phyloP scores from a whole-genome alignment of 2,888 invertebrate species.

The Rhodophaea formosa region DNA sequence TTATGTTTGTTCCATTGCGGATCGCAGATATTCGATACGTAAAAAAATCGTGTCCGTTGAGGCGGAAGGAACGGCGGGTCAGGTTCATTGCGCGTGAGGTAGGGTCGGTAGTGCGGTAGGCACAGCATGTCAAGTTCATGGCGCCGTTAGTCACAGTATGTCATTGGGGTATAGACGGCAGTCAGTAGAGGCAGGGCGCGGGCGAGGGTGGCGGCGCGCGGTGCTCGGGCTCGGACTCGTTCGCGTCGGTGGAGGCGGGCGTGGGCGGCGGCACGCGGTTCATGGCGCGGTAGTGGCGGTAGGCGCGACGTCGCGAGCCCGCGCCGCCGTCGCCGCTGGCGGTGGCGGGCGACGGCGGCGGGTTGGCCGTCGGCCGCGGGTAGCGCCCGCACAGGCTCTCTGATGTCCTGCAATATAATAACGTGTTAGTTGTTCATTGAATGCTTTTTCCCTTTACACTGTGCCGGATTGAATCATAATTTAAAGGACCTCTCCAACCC shows the following conservation, averaged over 20 bases:
- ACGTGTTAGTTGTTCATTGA: too few species aligned
- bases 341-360: slow-evolving; percentile 94
- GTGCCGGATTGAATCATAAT: too few species aligned
- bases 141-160: not conserved
- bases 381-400: slow-evolving; percentile 85
- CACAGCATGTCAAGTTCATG: too few species aligned
- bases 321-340: slow-evolving; percentile 83
- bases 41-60: too few species aligned
- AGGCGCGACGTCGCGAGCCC: slow-evolving; percentile 86
- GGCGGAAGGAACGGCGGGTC: too few species aligned
- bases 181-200: slow-evolving; percentile 68
- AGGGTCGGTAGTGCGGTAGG: too few species aligned
- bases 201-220: slow-evolving; percentile 94
- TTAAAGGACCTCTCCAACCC: too few species aligned
- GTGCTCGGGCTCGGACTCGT: slow-evolving; percentile 90
- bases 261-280: slow-evolving; percentile 97
- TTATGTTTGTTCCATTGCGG: too few species aligned
- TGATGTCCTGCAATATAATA: slow-evolving; percentile 76
- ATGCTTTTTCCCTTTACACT: too few species aligned
- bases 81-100: too few species aligned
- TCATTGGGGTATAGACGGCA: not conserved
- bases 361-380: slow-evolving; percentile 93
- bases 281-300: slow-evolving; percentile 88
- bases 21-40: too few species aligned
- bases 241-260: slow-evolving; percentile 96